Percentiles rank a stretch among this genome's conserved stretches.
phyloP scores from a whole-genome alignment of 23 tunicate species.

The Styela clava region DNA sequence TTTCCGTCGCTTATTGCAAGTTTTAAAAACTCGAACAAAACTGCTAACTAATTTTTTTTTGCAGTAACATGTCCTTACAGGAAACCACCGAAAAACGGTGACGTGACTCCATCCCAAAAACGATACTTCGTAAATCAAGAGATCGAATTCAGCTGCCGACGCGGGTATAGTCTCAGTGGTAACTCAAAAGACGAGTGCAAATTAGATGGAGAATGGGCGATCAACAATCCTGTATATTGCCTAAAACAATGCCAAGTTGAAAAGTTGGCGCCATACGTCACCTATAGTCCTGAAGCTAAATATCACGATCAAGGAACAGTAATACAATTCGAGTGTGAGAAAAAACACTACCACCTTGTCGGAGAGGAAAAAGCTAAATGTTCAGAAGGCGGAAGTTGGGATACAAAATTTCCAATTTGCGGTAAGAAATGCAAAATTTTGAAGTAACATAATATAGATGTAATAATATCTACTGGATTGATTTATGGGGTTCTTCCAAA shows the following conservation, averaged over 20 bases:
- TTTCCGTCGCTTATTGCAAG: too few species aligned
- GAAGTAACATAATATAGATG: too few species aligned
- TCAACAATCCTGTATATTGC: neutral
- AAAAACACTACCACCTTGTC: neutral
- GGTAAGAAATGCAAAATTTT: too few species aligned
- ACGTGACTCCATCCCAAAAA: neutral
- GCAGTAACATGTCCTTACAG: neutral
- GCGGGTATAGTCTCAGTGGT: neutral
- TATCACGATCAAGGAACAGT: neutral
- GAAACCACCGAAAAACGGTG: neutral
- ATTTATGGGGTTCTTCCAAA: too few species aligned
- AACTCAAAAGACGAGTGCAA: neutral
- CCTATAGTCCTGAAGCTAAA: neutral
- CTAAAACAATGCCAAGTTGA: neutral
- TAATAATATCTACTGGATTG: too few species aligned
- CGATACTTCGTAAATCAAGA: neutral
- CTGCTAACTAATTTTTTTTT: too few species aligned
- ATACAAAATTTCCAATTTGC: neutral
- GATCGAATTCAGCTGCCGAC: neutral
- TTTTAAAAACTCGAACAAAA: too few species aligned
- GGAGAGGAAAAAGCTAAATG: neutral
- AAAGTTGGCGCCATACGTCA: neutral
- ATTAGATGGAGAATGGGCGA: neutral
- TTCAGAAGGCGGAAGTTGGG: neutral
- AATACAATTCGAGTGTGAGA: neutral